phyloP scores from a whole-genome alignment of 1,140 invertebrate species.

The Dinoponera quadriceps region DNA sequence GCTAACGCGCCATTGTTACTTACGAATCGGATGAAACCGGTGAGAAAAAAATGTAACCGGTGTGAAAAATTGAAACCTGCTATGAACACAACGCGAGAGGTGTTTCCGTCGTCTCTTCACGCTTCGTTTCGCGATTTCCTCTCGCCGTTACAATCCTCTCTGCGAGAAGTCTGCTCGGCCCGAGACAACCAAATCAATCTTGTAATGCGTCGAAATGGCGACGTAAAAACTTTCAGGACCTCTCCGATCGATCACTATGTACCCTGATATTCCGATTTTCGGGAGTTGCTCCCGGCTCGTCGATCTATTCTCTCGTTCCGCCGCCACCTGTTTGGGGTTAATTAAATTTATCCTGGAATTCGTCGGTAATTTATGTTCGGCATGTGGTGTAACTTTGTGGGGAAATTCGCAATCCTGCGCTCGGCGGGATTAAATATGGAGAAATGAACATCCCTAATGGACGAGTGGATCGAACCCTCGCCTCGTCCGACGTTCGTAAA shows the following conservation, averaged over 20 bases:
- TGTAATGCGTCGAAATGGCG: constrained; percentile 42
- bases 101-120: neutral
- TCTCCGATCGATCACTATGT: constrained; percentile 15
- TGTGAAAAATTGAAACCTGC: neutral
- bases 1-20: too few species aligned
- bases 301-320: neutral
- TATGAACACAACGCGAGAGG: neutral
- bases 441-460: neutral
- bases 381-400: neutral
- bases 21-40: too few species aligned
- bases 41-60: too few species aligned
- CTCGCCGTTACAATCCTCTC: neutral
- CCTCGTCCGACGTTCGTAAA: neutral
- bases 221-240: constrained; percentile 21
- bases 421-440: constrained; percentile 18
- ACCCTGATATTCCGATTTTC: constrained; percentile 15
- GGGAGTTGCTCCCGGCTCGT: neutral
- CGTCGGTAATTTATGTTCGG: constrained; percentile 30
- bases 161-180: neutral
- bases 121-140: neutral
- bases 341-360: constrained; percentile 49
- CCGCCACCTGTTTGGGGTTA: constrained; percentile 20
- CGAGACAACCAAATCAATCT: constrained; percentile 31
- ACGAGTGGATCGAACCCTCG: neutral
- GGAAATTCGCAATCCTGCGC: neutral